These are phyloP conservation scores for Chelonoidis abingdonii DNA, from an alignment of 2,113 vertebrate genomes.

Conservation along the genomic window DNA sequence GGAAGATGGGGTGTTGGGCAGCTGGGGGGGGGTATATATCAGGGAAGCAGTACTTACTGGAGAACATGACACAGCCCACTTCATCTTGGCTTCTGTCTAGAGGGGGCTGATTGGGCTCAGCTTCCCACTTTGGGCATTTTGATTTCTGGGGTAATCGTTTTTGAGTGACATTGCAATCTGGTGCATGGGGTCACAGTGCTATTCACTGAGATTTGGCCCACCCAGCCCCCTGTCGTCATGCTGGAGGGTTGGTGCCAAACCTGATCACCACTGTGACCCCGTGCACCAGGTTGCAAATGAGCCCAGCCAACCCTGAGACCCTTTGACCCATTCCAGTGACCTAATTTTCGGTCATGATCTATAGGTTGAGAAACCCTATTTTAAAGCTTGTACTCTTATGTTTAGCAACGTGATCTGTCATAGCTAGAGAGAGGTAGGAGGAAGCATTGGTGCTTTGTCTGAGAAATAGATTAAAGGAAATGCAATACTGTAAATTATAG, in stretches of 20 bases:
- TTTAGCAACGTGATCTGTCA: background rate
- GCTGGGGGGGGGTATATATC: background rate
- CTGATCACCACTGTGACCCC: too few relatives aligned
- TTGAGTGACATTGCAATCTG: background rate
- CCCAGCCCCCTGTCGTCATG: background rate
- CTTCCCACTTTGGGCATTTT: background rate
- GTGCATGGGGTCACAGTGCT: background rate
- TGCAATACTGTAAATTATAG: background rate
- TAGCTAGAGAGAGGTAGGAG: background rate
- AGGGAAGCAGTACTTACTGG: background rate
- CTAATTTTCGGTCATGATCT: background rate
- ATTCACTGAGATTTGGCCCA: background rate
- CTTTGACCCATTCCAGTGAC: background rate
- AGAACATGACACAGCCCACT: background rate
- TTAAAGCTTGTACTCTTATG: background rate
- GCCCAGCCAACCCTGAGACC: background rate
- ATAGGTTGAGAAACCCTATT: background rate
- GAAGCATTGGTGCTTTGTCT: background rate
- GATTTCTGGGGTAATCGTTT: background rate
- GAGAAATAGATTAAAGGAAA: background rate
- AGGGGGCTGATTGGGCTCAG: background rate
- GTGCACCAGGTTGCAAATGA: background rate
- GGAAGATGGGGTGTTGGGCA: background rate
- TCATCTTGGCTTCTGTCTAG: background rate
- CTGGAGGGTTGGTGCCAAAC: background rate